phyloP scores from a whole-genome alignment of 2,888 invertebrate genomes.

The Cantharis rufa region DNA sequence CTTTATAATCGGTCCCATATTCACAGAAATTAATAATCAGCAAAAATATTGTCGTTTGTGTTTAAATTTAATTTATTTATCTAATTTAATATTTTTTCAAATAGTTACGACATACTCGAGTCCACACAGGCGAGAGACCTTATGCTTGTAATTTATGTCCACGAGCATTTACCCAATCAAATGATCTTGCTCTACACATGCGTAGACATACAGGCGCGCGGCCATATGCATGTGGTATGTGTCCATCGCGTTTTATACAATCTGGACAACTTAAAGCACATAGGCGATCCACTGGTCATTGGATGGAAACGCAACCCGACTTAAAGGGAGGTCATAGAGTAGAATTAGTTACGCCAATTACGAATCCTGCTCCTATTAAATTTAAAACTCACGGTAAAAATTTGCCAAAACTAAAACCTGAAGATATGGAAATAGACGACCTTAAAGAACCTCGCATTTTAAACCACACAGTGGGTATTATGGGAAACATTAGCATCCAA shows the following conservation, averaged over 20 bases:
- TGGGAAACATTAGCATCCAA: slow-evolving; percentile 44
- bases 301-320: slow-evolving; percentile 55
- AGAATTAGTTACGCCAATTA: slow-evolving; percentile 52
- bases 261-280: slow-evolving; percentile 65
- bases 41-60: too few species aligned
- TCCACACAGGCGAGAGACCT: slow-evolving; percentile 56
- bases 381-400: slow-evolving; percentile 51
- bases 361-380: slow-evolving; percentile 52
- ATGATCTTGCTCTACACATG: slow-evolving; percentile 71
- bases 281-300: slow-evolving; percentile 65
- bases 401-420: slow-evolving; percentile 28
- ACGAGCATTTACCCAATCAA: slow-evolving; percentile 69
- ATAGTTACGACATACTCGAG: slow-evolving; percentile 54
- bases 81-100: slow-evolving; percentile 23
- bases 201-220: slow-evolving; percentile 72
- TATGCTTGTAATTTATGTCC: slow-evolving; percentile 55
- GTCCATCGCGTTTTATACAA: slow-evolving; percentile 72
- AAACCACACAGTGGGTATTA: slow-evolving; percentile 32
- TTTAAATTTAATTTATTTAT: too few species aligned
- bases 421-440: slow-evolving; percentile 17
- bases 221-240: slow-evolving; percentile 68
- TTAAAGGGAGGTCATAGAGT: slow-evolving; percentile 55
- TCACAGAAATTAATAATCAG: too few species aligned
- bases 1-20: too few species aligned
- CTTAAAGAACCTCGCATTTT: slow-evolving; percentile 26